Conservation (phyloP, 2,888 invertebrate genomes). For the Ichneumon xanthorius region DNA sequence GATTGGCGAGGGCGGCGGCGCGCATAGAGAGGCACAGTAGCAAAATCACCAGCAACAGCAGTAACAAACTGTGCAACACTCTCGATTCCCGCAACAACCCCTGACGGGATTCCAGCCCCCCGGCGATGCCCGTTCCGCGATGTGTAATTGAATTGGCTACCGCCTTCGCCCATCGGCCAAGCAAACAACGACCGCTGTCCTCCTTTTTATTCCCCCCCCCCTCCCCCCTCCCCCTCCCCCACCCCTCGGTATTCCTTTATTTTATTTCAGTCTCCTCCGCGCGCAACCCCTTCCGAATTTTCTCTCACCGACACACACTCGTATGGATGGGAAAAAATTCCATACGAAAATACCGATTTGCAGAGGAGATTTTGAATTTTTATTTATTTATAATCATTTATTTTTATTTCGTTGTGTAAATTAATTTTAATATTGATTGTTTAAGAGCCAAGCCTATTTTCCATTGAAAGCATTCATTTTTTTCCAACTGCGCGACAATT, state of each 20-base stretch:
- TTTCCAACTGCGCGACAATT: too few relatives aligned
- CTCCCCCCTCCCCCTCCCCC: too few relatives aligned
- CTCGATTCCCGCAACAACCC: constrained; percentile 59
- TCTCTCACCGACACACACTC: constrained; percentile 4
- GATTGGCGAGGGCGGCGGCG: constrained; percentile 36
- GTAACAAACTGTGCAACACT: constrained; percentile 70
- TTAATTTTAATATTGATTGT: too few relatives aligned
- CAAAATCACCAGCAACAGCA: constrained; percentile 43
- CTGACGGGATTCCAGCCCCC: constrained; percentile 62
- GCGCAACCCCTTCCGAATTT: constrained; percentile 41
- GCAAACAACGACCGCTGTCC: constrained; percentile 32
- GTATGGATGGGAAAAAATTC: neutral
- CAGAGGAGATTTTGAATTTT: neutral
- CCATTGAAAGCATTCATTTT: too few relatives aligned
- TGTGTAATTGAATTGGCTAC: constrained; percentile 77
- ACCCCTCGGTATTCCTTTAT: neutral
- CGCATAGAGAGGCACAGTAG: constrained; percentile 1
- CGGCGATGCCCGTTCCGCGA: constrained; percentile 62
- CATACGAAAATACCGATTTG: neutral
- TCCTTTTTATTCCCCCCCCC: neutral
- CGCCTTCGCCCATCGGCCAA: constrained; percentile 54
- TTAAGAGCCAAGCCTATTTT: too few relatives aligned
- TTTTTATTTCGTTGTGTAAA: neutral
- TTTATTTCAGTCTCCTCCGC: constrained; percentile 41
- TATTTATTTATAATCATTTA: neutral